These are phyloP conservation scores for Osmerus mordax DNA, from an alignment of 2,113 vertebrate species.

Conservation along the genomic window DNA sequence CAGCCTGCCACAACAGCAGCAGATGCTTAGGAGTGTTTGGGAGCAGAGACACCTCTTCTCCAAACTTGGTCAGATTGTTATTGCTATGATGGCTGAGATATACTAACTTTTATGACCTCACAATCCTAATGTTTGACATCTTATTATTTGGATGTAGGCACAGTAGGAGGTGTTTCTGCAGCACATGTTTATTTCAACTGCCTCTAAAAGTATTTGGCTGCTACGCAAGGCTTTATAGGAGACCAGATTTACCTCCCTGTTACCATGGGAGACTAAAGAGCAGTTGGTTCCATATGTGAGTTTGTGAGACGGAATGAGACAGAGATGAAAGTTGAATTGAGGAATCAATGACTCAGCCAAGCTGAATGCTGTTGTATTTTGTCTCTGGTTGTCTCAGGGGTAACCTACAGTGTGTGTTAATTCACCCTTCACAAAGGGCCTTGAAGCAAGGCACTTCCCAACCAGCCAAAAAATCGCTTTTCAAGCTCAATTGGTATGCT, in stretches of 20 bases:
- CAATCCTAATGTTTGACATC: too few relatives aligned
- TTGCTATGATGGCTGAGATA: too few relatives aligned
- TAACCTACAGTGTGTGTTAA: constrained; percentile 53
- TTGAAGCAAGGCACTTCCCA: constrained; percentile 46
- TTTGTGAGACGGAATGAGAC: constrained; percentile 22
- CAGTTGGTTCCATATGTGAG: constrained; percentile 23
- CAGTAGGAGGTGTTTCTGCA: too few relatives aligned
- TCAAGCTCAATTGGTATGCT: constrained; percentile 51
- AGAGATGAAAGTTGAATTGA: constrained; percentile 39
- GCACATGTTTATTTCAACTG: too few relatives aligned
- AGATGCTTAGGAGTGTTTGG: not conserved
- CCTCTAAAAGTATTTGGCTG: not conserved
- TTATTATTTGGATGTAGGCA: too few relatives aligned
- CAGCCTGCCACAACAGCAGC: not conserved
- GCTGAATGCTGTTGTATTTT: constrained; percentile 41
- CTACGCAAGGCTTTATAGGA: not conserved
- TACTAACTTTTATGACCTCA: too few relatives aligned
- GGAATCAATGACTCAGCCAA: constrained; percentile 22
- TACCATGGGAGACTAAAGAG: constrained; percentile 23
- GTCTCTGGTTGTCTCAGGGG: constrained; percentile 48
- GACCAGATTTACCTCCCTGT: constrained; percentile 22
- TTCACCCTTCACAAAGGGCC: constrained; percentile 57
- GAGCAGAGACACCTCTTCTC: too few relatives aligned
- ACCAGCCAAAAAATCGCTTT: constrained; percentile 57
- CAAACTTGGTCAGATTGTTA: too few relatives aligned